Evolutionary conservation across 2,888 invertebrate genomes (phyloP), one percentile per base, ranked within the genome.

Genomic region (Mesochorus sp.): DNA sequence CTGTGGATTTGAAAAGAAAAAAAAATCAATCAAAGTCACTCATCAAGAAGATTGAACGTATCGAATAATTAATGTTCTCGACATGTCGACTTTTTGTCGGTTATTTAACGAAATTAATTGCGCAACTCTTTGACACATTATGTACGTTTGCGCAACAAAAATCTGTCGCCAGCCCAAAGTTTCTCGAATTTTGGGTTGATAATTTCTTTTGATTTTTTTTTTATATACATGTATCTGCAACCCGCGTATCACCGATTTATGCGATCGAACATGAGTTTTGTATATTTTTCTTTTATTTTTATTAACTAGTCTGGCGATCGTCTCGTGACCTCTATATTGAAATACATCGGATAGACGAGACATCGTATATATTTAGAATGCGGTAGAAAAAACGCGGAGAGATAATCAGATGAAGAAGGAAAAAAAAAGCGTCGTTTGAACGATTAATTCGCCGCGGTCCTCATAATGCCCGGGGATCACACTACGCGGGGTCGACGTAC

Each of bases 401-500:
- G 57, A 31, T n/a, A n/a, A 44, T 26, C 14, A 37, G 28, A 59
- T 14, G 19, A 57, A 39, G 37, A 57, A 8, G n/a, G 61, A 64
- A 31, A 64, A 19, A 62, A 66, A 17, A 47, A 39, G 34, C 62
- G 59, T 34, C 34, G 49, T 62, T 62, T 62, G 61, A 62, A 47
- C 61, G 61, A 62, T 62, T 44, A 44, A 44, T 62, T 62, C 19
- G 64, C 64, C 49, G n/a, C n/a, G 39, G 68, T 37, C 62, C 62
- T 57, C 26, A 57, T 59, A 28, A 47, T 21, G 14, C 34, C 17
- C n/a, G 3, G 59, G 71, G 68, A 76, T 74, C 64, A 42, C 76
- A 59, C 24, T n/a, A 72, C 62, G 68, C 80, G 80, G 82, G 89
- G 87, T 88, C 88, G 86, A 88, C 82, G 88, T 86, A 88, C 88